Evolutionary conservation across 2,888 invertebrate species (phyloP), one percentile per base, ranked within the genome.

Genomic region (Drosophila mimica): DNA sequence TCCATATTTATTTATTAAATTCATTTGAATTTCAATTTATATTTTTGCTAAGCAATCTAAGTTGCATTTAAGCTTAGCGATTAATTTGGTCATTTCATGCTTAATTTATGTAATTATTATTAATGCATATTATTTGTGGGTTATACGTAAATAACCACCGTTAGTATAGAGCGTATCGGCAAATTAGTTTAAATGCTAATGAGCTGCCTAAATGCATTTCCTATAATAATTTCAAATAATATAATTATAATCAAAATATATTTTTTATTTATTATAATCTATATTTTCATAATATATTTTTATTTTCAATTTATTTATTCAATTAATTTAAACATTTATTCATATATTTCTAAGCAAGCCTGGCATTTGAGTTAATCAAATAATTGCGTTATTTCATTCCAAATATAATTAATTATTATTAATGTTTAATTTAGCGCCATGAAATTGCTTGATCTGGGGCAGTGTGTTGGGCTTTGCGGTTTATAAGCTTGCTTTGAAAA

Each of bases 401-500:
- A 17, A 5, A 25, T 28, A 4, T 25, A 4, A 43, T 4, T 48
- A 9, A 40, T 28, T 64, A 69, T 70, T 31, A 64, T 59, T 20
- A 34, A 66, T 72, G 51, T 40, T 64, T 64, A 62, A 62, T 64
- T 65, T 43, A 30, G 36, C n/a, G 28, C n/a, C 46, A 31, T 43
- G 43, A 69, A 57, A 63, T 57, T 46, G 58, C 49, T 51, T 66
- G 69, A 71, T 80, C 62, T 71, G 52, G 52, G 52, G 30, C 43
- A 51, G 46, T 11, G 20, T 54, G 36, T 68, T 73, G 70, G 57
- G 60, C 56, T 68, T 46, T 74, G 79, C 64, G 74, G 79, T 68
- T 71, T 65, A 57, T 63, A 60, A 53, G 72, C 69, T 64, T 71
- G 65, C 64, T 72, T 79, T 81, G 81, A 73, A 74, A 57, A 80